Evolutionary conservation across 2,113 vertebrate species (phyloP).

Genomic region (Micronycteris hirsuta): DNA sequence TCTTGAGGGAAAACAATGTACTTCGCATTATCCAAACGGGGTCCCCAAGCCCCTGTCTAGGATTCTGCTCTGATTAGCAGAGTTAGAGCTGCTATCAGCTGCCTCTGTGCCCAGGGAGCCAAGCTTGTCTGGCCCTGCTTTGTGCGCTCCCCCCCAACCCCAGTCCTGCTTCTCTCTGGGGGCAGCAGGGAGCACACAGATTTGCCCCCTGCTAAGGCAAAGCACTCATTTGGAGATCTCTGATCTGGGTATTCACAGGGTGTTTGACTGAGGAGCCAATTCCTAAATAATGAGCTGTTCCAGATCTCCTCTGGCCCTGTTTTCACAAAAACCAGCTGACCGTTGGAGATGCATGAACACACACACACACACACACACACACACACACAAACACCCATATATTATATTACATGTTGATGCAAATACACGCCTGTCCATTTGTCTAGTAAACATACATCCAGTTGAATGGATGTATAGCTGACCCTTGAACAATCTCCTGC

Average conservation of each 20-base stretch:
- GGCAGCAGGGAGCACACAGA: not conserved
- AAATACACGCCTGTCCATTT: not conserved
- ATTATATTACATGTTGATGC: too few species aligned
- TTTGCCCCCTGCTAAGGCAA: not conserved
- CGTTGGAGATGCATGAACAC: fast-evolving
- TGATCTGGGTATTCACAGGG: not conserved
- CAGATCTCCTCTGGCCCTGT: not conserved
- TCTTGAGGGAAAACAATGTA: conserved; percentile 34
- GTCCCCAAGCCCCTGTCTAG: not conserved
- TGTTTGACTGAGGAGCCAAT: not conserved
- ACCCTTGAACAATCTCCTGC: not conserved
- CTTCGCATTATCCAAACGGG: conserved; percentile 9
- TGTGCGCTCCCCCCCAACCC: not conserved
- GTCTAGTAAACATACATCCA: not conserved
- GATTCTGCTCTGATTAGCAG: not conserved
- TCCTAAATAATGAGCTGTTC: not conserved
- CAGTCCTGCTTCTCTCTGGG: not conserved
- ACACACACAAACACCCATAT: too few species aligned
- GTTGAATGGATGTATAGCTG: not conserved
- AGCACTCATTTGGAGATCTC: not conserved
- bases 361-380: not conserved
- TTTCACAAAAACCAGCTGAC: too few species aligned
- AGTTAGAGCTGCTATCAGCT: not conserved
- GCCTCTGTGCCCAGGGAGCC: not conserved
- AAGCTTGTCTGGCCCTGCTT: not conserved